Base-by-base conservation (phyloP, 2,113 vertebrate species). In the Mesoclemmys tuberculata region DNA sequence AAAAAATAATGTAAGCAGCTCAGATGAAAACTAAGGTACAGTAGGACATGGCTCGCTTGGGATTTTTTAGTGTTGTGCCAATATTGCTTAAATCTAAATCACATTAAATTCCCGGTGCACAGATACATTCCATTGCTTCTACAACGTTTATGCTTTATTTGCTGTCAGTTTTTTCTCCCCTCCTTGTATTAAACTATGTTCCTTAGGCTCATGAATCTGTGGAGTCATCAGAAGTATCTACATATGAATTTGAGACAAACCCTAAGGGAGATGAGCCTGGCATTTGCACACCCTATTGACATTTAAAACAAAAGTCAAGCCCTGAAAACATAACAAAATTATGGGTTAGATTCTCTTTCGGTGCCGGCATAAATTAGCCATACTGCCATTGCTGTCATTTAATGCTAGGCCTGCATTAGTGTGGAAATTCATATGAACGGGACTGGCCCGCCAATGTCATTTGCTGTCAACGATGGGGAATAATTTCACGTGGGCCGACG, bases 251-350 rank as follows among this genome's bases (percentile, higher is more conserved):
- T 93, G 75, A 94, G 87, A 85, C 94, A 94, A 95, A 93, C 94
- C 93, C 96, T 96, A 81, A 86, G 91, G 93, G 94, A 95, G 80
- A 79, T 71, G 96, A 90, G n/a, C 0, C 0, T 96, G 95, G 95
- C 95, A 96, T 97, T 97, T 97, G 85, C 88, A 96, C 92, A 95
- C 90, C 87, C 91, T 94, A 90, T 90, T 97, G 96, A 97, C 96
- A 97, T 97, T 97, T 97, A 96, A 95, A 97, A 96, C 89, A 96
- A 94, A 97, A 96, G 96, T 94, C 96, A 94, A 93, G 77, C 93
- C 94, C 96, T 87, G 91, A 90, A 97, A 97, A 96, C 89, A 93
- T 89, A 92, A 93, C 74, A 92, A 96, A 96, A 95, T 95, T 95
- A 91, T 89, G 80, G 78, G 84, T 75, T 92, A 89, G 88, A 38